Evolutionary conservation across 2,888 invertebrate genomes (phyloP), one percentile per base, ranked within the genome.

Genomic region (Ennomos erosarius): DNA sequence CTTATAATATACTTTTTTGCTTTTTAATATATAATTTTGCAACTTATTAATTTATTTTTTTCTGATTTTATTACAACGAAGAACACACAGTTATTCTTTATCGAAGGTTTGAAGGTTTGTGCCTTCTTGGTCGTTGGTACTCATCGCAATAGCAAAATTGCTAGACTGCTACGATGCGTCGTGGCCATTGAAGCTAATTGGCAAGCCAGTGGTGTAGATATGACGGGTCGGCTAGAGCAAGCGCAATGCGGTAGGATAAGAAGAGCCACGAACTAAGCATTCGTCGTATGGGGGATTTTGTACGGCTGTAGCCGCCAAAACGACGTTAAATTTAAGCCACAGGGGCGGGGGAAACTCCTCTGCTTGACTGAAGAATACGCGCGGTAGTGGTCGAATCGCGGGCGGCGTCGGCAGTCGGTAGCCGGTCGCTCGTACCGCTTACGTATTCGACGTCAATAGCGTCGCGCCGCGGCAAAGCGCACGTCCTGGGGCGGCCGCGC

Each of bases 101-200:
- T 26, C 26, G 4, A 26, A 26, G 1, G 6, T 26, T 26, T 6
- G 6, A 26, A 4, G 26, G 6, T 26, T 26, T 42, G 10, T 26
- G 39, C 40, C 10, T 10, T 1, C 2, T 45, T 16, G 44, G 50
- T 40, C 40, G 26, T 26, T 43, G 42, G 10, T 35, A 43, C 42
- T 34, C 26, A 43, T 51, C 57, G 52, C 38, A 42, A 56, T 46
- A 57, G 46, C 76, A 73, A 82, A 82, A 82, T 83, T 82, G 62
- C 79, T 79, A 82, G 73, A 73, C 59, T 76, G 76, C 66, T 64
- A 48, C 71, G 80, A 85, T 82, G 80, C 71, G 80, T 86, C 83
- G 80, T 88, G 88, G 89, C 85, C 88, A 90, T 90, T 84, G 86
- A 79, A 81, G 81, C 85, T 88, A 84, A 88, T 88, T 87, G 87